Evolutionary conservation across 2,888 invertebrate species (phyloP).

Genomic region (Tetragonula carbonaria): DNA sequence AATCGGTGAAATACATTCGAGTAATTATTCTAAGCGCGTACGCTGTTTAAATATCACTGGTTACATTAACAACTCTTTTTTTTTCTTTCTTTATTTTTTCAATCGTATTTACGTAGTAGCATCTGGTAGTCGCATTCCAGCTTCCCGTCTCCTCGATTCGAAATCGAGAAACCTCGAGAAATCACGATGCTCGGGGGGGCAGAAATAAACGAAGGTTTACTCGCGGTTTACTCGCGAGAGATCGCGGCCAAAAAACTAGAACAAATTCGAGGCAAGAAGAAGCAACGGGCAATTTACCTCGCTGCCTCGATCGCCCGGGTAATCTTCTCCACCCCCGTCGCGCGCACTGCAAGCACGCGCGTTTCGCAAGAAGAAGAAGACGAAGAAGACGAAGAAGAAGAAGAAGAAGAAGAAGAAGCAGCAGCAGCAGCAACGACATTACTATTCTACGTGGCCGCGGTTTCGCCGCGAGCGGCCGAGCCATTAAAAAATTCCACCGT

Average conservation of each 20-base stretch:
- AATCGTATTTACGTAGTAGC: not conserved
- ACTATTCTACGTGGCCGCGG: conserved; percentile 11
- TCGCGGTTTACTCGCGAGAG: not conserved
- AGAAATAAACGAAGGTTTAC: conserved; percentile 6
- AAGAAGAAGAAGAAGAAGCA: not conserved
- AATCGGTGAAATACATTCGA: too few species aligned
- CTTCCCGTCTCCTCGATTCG: not conserved
- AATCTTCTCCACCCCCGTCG: conserved; percentile 32
- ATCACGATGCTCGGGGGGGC: not conserved
- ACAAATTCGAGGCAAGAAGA: conserved; percentile 12
- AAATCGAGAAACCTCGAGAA: not conserved
- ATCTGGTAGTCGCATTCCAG: not conserved
- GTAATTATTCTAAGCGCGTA: too few species aligned
- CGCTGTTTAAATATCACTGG: too few species aligned
- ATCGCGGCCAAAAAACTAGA: not conserved
- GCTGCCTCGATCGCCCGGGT: conserved; percentile 21
- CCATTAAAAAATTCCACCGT: conserved; percentile 20
- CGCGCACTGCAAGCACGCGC: conserved; percentile 21
- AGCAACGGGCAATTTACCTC: conserved; percentile 30
- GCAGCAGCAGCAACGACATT: not conserved
- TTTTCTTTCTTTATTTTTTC: too few species aligned
- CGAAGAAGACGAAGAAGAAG: not conserved
- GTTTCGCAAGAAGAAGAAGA: conserved; percentile 1
- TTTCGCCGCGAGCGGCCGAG: not conserved
- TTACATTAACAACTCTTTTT: not conserved